These are phyloP conservation scores for Protosalanx chinensis DNA, from an alignment of 2,797 vertebrate species.

Conservation along the genomic window DNA sequence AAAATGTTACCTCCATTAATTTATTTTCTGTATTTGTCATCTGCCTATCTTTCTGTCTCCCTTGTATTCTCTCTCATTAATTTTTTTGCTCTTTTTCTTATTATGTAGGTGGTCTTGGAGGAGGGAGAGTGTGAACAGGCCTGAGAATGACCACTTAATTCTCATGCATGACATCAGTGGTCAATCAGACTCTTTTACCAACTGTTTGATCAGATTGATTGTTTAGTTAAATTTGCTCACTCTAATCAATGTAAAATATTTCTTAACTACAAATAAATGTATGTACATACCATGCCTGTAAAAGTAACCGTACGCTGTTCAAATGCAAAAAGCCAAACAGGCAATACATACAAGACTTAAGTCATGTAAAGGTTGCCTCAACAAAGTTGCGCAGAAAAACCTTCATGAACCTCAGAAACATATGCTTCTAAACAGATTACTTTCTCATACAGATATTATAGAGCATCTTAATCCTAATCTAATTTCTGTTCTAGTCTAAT, in stretches of 20 bases:
- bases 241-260: neutral
- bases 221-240: neutral
- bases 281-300: neutral
- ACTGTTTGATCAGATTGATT: neutral
- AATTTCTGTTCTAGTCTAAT: too few species aligned
- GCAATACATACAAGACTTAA: neutral
- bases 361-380: neutral
- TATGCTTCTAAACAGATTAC: neutral
- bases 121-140: neutral
- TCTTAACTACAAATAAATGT: neutral
- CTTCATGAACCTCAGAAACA: neutral
- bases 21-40: neutral
- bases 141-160: neutral
- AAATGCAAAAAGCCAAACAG: neutral
- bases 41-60: too few species aligned
- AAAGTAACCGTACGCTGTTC: neutral
- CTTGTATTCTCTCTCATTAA: too few species aligned
- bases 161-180: neutral
- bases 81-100: neutral
- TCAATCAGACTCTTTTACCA: neutral
- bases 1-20: too few species aligned
- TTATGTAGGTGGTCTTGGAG: neutral
- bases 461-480: slow-evolving; percentile 2
- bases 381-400: neutral
- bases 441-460: neutral